Evolutionary conservation across 2,797 vertebrate genomes (phyloP), one percentile per base, ranked within the genome.

Genomic region (Phataginus tricuspis): DNA sequence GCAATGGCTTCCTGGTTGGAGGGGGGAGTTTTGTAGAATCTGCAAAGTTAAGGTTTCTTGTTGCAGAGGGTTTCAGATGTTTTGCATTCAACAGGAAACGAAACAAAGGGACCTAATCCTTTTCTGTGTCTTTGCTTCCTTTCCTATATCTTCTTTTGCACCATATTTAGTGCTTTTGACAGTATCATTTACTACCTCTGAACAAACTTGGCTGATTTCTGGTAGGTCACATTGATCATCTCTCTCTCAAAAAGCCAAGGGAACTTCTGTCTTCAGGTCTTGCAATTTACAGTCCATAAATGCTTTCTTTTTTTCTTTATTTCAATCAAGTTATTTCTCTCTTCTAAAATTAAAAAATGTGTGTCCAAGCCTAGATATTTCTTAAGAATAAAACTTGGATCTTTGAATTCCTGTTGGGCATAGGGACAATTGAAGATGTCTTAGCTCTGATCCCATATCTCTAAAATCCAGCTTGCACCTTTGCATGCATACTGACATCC

Each of bases 41-140:
- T 87, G 45, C 27, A 42, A 82, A 90, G 19, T 61, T 18, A 84
- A 42, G 31, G 18, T 57, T 8, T 80, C 9, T 63, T 29, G 5
- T 25, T 87, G 66, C 66, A 85, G 21, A 93, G 29, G 14, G 18
- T 80, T 95, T 94, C 69, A 71, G 68, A 87, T 95, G 91, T 93
- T 86, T 59, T 57, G 13, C 71, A 29, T 80, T 97, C n/a, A 64
- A 42, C 12, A 25, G 85, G 86, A 96, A 87, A 59, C 4, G 71
- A 87, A 75, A 68, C 61, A 82, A 55, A 39, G 42, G 55, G 77
- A 72, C 2, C 45, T 37, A 84, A 66, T 42, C 29, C 11, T 55
- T 78, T 91, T 59, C 69, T 72, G n/a, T 93, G 74, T 86, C 31
- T 91, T 64, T 89, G 71, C 55, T 90, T 91, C 61, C 69, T 96